Base-by-base conservation (phyloP, 2,797 vertebrate species). In the Aulostomus chinensis region DNA sequence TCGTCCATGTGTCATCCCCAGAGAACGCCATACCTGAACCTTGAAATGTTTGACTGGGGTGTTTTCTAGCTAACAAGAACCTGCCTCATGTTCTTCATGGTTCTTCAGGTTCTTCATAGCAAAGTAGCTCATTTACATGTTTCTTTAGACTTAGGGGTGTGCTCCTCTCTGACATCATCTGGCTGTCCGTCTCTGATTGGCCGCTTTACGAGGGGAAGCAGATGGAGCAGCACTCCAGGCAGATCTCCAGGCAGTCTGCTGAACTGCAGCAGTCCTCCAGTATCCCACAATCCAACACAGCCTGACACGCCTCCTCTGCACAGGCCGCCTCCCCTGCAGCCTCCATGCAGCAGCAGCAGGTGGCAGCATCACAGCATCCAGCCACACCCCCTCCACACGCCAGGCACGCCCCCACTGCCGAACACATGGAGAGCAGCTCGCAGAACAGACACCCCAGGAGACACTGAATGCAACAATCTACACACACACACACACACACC, bases 391-490 rank as follows among this genome's bases (percentile, higher is more conserved):
- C 46, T 20, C 86, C 81, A 2, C 91, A 92, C 2, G 74, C 76
- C 61, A 92, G 69, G 58, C 89, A 92, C 53, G 83, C 80, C 1
- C 76, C 76, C 69, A 90, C 3, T 0, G 85, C 85, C 0, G 88
- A 90, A 40, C 92, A 94, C 64, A 92, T 74, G 35, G 91, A 89
- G 36, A 85, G 49, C 49, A 89, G 28, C 81, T 94, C 89, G 4
- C 93, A 94, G 80, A 92, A 94, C 11, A 94, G 88, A 62, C 91
- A 92, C 33, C 89, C 91, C 36, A 94, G 88, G 46, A 93, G 63
- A 26, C 92, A 94, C 62, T 91, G 92, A 1, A 68, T 76, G 10
- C 92, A 94, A 33, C 88, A 81, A 57, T 93, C 93, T 94, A 15
- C 34, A 61, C 20, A 22, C n/a, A n/a, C n/a, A 24, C 22, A 24